Evolutionary conservation across 1,140 invertebrate species (phyloP).

Genomic region (Panagrolaimus sp.): DNA sequence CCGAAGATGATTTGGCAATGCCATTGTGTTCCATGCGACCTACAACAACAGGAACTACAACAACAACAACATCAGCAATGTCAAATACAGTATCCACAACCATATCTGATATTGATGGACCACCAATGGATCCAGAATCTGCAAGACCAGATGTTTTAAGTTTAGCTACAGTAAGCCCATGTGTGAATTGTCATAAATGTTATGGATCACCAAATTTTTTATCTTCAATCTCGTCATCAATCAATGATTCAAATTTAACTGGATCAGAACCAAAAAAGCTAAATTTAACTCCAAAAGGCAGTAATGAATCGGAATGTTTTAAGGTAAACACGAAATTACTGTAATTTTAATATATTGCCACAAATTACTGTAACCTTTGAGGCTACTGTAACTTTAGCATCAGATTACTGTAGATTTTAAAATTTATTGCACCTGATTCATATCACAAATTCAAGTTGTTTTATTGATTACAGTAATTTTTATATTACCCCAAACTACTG

Average conservation of each 20-base stretch:
- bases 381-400: too few species aligned
- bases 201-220: slow-evolving; percentile 4
- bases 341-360: too few species aligned
- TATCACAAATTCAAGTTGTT: too few species aligned
- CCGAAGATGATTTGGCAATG: slow-evolving; percentile 16
- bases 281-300: slow-evolving; percentile 2
- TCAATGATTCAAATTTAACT: background rate
- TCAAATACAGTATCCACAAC: too few species aligned
- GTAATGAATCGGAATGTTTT: background rate
- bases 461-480: too few species aligned
- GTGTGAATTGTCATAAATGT: slow-evolving; percentile 14
- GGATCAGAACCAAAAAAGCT: slow-evolving; percentile 9
- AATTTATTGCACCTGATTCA: too few species aligned
- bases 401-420: too few species aligned
- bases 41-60: too few species aligned
- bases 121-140: slow-evolving; percentile 2
- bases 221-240: background rate
- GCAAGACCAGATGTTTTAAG: background rate
- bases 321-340: background rate
- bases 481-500: too few species aligned
- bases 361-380: too few species aligned
- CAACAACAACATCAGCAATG: too few species aligned
- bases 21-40: background rate
- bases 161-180: background rate
- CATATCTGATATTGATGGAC: background rate